Evolutionary conservation across 2,797 vertebrate species (phyloP).

Genomic region (Micromesistius poutassou): DNA sequence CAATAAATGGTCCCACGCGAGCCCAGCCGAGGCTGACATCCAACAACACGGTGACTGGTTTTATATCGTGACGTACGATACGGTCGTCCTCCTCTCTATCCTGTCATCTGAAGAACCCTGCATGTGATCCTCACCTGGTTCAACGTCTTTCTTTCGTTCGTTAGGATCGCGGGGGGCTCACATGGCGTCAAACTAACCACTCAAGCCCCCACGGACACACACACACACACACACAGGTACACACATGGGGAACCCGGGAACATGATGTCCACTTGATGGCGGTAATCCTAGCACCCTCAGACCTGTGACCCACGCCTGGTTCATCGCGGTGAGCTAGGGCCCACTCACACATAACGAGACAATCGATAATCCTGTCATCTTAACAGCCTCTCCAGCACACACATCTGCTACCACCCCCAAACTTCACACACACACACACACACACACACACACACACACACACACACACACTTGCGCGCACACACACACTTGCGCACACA

Average conservation of each 20-base stretch:
- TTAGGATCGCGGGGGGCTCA: background rate
- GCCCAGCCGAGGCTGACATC: background rate
- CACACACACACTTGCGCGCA: background rate
- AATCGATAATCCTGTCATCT: background rate
- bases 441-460: background rate
- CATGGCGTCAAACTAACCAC: slow-evolving; percentile 1
- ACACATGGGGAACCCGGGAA: background rate
- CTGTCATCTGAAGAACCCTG: background rate
- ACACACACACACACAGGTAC: slow-evolving; percentile 21
- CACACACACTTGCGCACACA: background rate
- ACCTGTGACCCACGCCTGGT: background rate
- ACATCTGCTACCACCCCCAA: background rate
- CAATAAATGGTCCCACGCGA: background rate
- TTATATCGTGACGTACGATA: background rate
- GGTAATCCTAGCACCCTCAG: background rate
- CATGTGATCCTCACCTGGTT: background rate
- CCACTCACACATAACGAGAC: slow-evolving; percentile 12
- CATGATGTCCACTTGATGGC: background rate
- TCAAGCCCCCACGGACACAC: slow-evolving; percentile 9
- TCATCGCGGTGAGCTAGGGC: background rate
- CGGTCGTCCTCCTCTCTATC: background rate
- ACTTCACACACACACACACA: background rate
- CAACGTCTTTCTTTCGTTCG: background rate
- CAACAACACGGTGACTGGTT: background rate
- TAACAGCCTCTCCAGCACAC: background rate